Evolutionary conservation across 1,140 invertebrate species (phyloP), one percentile per base, ranked within the genome.

Genomic region (Spodoptera frugiperda): DNA sequence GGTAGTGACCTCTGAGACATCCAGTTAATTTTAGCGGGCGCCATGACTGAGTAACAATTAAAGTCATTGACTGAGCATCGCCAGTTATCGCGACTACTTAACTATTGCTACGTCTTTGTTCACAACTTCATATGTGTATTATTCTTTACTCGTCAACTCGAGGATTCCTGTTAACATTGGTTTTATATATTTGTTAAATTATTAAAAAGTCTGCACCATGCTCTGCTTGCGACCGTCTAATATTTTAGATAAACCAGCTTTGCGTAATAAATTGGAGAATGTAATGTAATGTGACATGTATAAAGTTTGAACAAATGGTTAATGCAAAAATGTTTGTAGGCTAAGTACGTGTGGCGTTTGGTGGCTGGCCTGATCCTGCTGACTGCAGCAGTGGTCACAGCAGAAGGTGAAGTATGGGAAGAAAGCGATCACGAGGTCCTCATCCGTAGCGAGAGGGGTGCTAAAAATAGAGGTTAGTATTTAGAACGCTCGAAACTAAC

Each of bases 351-450:
- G 79, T 89, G 88, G 81, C 92, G 89, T 86, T 81, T 94, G 75
- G 78, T 95, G 57, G 88, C 91, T 15, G 89, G 93, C 3, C 84
- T 94, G 55, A 77, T 95, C 21, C 68, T 95, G 61, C 83, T 95
- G 61, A 87, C 91, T 67, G 82, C 95, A 49, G 92, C 94, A 0
- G 82, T 89, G 21, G 95, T 93, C 15, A 78, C 84, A 30, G 86
- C 85, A 8, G 95, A 95, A 70, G 95, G 95, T 3, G 96, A 96
- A 83, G 95, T 96, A 30, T 96, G 95, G 95, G 96, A 97, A 87
- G 96, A 97, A 80, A 95, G 95, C 79, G 96, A 97, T 83, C 96
- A 96, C 86, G 97, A 97, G 89, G 95, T 97, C 25, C 95, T 97
- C 78, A 96, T 97, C 82, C 95, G 97, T 78, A 96, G 95, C 82